Evolutionary conservation across 2,888 invertebrate species (phyloP), one percentile per base, ranked within the genome.

Genomic region (Protonemura montana): DNA sequence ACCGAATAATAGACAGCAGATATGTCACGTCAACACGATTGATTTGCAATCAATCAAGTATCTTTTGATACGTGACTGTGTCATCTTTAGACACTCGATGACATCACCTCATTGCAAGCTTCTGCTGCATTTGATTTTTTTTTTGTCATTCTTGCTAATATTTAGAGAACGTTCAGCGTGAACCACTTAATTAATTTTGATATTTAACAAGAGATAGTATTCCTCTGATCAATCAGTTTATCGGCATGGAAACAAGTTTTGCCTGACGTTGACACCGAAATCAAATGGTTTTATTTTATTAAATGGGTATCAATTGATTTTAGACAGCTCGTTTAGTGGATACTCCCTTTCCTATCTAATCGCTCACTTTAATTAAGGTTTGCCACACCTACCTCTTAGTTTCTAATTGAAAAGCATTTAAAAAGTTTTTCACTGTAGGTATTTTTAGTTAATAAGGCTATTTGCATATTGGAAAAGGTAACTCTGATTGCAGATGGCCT

Each of bases 251-350:
- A 59, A 59, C 59, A 21, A 59, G 59, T 59, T 59, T 21, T 13
- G 1, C 16, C 21, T 21, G 1, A 21, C 7, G 59, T 59, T 59
- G 59, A 59, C 59, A 21, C 35, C 13, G 59, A 59, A 59, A 59
- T 10, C 59, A 59, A 59, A 21, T 13, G 59, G 16, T 59, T 59
- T 59, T 59, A 59, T 59, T n/a, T 59, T 59, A 59, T 59, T 59
- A 59, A 59, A 16, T 59, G 59, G 59, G 59, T 59, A 59, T 59
- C 59, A 7, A 59, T 59, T 59, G 59, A 59, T 59, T 59, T 59
- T 59, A 59, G 59, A 59, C 59, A 59, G 59, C 16, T 59, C 59
- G 59, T 59, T 59, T 59, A 59, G 59, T 59, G 59, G 59, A 59
- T 1, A 59, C 59, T 59, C 59, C 59, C 59, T 59, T 41, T 59